Conservation (phyloP, 2,888 invertebrate species). For the Netelia inedita region DNA sequence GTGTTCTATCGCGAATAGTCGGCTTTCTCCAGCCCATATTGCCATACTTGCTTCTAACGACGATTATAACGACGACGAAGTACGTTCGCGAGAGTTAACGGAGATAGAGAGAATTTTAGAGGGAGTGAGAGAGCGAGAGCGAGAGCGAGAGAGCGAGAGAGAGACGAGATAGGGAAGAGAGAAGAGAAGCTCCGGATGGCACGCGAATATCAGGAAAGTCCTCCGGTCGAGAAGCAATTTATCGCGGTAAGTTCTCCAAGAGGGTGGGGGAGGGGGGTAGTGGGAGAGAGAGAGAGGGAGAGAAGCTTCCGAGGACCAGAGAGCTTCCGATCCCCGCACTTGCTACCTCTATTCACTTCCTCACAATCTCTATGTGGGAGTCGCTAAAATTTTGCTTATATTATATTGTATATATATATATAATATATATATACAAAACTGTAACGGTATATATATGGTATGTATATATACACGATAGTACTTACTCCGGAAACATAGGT, state of each 20-base stretch:
- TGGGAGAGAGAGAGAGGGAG: background rate
- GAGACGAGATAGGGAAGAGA: background rate
- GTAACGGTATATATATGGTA: no score
- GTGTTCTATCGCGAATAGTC: no score
- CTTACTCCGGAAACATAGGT: background rate
- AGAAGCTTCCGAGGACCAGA: conserved; percentile 31
- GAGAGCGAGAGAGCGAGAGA: background rate
- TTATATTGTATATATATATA: background rate
- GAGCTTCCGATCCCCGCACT: conserved; percentile 42
- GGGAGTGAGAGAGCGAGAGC: no score
- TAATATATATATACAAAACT: no score
- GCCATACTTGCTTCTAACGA: background rate
- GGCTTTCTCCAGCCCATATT: no score
- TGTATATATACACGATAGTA: background rate
- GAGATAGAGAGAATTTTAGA: no score
- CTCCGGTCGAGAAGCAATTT: conserved; percentile 43
- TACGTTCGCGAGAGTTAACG: background rate
- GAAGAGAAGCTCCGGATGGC: conserved; percentile 40
- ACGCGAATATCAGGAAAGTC: conserved; percentile 54
- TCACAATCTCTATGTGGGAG: conserved; percentile 28
- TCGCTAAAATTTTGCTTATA: background rate
- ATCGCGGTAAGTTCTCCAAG: conserved; percentile 32
- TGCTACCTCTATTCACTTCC: conserved; percentile 38
- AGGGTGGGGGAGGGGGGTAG: no score
- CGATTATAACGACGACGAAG: conserved; percentile 26